Base-by-base conservation (phyloP, 2,888 invertebrate species). In the Diaprepes abbreviatus region DNA sequence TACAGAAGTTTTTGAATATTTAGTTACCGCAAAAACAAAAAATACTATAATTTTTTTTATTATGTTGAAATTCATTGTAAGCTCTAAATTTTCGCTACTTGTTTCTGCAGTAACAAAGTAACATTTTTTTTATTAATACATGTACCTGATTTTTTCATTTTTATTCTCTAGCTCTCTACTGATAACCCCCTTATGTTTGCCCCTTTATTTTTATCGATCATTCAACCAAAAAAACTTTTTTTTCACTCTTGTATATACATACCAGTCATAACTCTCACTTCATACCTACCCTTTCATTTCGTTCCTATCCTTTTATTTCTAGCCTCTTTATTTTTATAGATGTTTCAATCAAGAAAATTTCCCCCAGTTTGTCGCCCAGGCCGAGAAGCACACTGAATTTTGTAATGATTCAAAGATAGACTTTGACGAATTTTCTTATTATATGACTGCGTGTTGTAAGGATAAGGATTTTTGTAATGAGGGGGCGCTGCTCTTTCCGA, bases 381-480 rank as follows among this genome's bases (percentile, higher is more conserved):
- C 75, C 65, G 79, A 77, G 65, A 77, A 74, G 73, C 74, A 77
- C 63, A 74, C 73, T 62, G 77, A 80, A 70, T 81, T 75, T 78
- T 83, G 83, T 78, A 81, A 77, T 71, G 76, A 74, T 57, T 75
- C 69, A n/a, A 35, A 68, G 57, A 58, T 36, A 50, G 74, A 70
- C 62, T 55, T 71, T 19, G 50, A 64, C 48, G 73, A 73, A 63
- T 76, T 78, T 74, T 75, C 79, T 43, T 75, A 78, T 57, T 75
- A 75, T 73, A 72, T 76, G 19, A 75, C 78, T 54, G 70, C 78
- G 77, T 92, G 92, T 89, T 92, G 92, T 86, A 83, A 84, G 70
- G 82, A 87, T 79, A 86, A 87, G 83, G 91, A 91, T 88, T 90
- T 87, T 88, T 93, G 93, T 89, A 92, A 91, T 83, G 81, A 80